Conservation (phyloP, 2,888 invertebrate genomes). For the Eucera pruinosa region DNA sequence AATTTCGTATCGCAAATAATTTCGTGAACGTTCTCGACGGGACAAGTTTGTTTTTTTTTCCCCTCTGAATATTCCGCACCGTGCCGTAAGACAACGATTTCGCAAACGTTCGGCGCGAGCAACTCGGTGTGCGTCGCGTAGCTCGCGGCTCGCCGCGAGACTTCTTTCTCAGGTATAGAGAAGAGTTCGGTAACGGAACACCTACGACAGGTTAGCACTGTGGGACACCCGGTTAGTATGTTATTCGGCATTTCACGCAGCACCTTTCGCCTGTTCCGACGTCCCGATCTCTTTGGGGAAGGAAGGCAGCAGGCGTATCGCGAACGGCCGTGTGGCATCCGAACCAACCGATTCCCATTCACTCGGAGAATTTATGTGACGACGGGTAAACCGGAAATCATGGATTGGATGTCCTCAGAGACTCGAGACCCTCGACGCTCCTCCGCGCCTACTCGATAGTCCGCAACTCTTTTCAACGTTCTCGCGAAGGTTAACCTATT, state of each 20-base stretch:
- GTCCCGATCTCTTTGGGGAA: conserved; percentile 69
- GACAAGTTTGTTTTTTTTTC: too few relatives aligned
- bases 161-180: background rate
- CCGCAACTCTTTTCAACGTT: conserved; percentile 58
- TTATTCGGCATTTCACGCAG: conserved; percentile 73
- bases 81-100: background rate
- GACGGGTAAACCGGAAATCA: conserved; percentile 78
- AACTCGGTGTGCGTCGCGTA: too few relatives aligned
- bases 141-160: too few relatives aligned
- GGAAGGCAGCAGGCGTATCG: conserved; percentile 60
- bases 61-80: too few relatives aligned
- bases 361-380: conserved; percentile 74
- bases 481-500: conserved; percentile 65
- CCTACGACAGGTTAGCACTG: conserved; percentile 56
- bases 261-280: conserved; percentile 69
- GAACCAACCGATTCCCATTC: conserved; percentile 75
- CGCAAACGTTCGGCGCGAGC: background rate
- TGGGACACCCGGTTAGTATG: conserved; percentile 71
- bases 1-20: background rate
- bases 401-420: conserved; percentile 73
- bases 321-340: conserved; percentile 70
- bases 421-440: conserved; percentile 43
- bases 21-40: conserved; percentile 1
- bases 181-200: conserved; percentile 48
- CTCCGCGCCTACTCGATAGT: conserved; percentile 48